A percentile compares a stretch with the other conserved stretches of the same genome.
phyloP scores from a whole-genome alignment of 2,888 invertebrate genomes.

The Plagiodera versicolora region DNA sequence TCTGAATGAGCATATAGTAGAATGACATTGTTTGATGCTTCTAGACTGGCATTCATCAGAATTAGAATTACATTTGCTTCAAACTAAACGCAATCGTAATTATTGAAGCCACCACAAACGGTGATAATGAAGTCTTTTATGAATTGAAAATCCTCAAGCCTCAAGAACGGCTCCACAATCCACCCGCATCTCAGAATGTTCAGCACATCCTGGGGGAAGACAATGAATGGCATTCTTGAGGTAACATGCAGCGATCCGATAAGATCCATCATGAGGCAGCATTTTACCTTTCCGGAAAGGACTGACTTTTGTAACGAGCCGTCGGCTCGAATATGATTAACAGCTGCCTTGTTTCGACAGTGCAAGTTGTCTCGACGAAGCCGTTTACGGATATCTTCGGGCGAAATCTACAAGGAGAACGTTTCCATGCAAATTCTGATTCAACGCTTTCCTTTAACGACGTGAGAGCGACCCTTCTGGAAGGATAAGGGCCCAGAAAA shows the following conservation, averaged over 20 bases:
- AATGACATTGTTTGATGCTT: no score
- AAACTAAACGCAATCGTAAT: no score
- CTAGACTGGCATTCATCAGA: no score
- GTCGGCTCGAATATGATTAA: background rate
- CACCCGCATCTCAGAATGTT: background rate
- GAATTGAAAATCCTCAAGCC: background rate
- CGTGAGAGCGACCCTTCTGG: background rate
- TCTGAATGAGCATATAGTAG: no score
- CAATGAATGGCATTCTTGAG: slow-evolving; percentile 27
- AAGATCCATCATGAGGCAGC: slow-evolving; percentile 32
- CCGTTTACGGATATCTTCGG: background rate
- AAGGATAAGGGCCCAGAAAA: background rate
- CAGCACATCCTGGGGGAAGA: slow-evolving; percentile 11
- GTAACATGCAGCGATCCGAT: slow-evolving; percentile 18
- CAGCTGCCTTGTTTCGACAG: background rate
- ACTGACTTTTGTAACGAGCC: background rate
- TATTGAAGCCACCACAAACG: background rate
- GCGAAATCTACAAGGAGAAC: background rate
- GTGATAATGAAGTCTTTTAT: background rate
- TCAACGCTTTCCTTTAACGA: background rate
- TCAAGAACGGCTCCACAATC: background rate
- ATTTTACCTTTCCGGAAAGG: background rate
- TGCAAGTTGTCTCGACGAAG: background rate
- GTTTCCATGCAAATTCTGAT: background rate
- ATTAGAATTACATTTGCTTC: no score